Evolutionary conservation across 2,888 invertebrate species (phyloP).

Genomic region (Cerastoderma edule): DNA sequence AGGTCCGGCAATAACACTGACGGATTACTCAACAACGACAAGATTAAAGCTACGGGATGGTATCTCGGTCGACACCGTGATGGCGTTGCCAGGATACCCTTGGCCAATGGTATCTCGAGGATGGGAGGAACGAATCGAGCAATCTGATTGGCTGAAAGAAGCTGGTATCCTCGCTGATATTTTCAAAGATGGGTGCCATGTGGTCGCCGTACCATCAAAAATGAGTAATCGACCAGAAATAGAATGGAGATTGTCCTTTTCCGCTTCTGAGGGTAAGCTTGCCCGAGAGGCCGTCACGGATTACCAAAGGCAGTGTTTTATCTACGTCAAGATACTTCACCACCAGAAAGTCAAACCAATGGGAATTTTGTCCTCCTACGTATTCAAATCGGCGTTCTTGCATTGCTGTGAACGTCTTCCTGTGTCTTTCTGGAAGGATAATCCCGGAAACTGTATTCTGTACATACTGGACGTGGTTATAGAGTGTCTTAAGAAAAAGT

Average conservation of each 20-base stretch:
- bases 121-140: slow-evolving; percentile 22
- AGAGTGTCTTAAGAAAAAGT: slow-evolving; percentile 29
- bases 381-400: slow-evolving; percentile 42
- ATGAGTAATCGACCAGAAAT: slow-evolving; percentile 25
- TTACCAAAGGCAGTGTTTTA: slow-evolving; percentile 44
- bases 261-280: slow-evolving; percentile 39
- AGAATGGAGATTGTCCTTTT: slow-evolving; percentile 51
- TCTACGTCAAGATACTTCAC: slow-evolving; percentile 44
- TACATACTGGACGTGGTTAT: slow-evolving; percentile 49
- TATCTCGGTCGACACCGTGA: slow-evolving; percentile 28
- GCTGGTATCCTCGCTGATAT: slow-evolving; percentile 14
- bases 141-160: slow-evolving; percentile 30
- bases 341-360: slow-evolving; percentile 25
- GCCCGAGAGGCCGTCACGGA: slow-evolving; percentile 43
- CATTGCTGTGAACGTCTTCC: slow-evolving; percentile 44
- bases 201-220: slow-evolving; percentile 39
- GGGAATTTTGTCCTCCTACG: slow-evolving; percentile 37
- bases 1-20: too few species aligned
- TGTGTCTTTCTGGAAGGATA: slow-evolving; percentile 33
- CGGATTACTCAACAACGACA: too few species aligned
- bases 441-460: slow-evolving; percentile 48
- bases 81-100: slow-evolving; percentile 29
- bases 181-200: slow-evolving; percentile 35
- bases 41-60: too few species aligned
- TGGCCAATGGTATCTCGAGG: slow-evolving; percentile 37